Evolutionary conservation across 2,797 vertebrate genomes (phyloP).

Genomic region (Clarias fuscus): DNA sequence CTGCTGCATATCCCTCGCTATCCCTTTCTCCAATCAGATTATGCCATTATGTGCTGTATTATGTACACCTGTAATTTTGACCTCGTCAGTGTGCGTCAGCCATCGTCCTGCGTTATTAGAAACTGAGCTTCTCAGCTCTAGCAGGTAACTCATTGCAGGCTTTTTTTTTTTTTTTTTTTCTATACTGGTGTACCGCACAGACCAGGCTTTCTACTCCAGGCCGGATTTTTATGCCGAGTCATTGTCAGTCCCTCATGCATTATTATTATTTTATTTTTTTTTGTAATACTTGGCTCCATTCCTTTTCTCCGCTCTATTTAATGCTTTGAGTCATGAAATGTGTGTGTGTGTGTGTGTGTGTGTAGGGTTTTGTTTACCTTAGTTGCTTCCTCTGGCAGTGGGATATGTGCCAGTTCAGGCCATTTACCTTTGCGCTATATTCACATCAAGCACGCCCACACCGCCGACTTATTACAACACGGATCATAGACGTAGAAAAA

Average conservation of each 20-base stretch:
- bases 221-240: slow-evolving; percentile 52
- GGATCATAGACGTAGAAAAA: slow-evolving; percentile 1
- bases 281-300: slow-evolving; percentile 37
- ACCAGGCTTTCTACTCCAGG: slow-evolving; percentile 13
- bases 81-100: not conserved
- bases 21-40: slow-evolving; percentile 25
- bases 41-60: slow-evolving; percentile 11
- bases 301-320: slow-evolving; percentile 20
- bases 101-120: not conserved
- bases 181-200: not conserved
- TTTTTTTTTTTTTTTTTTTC: not conserved
- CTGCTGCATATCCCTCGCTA: slow-evolving; percentile 22
- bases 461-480: not conserved
- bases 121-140: not conserved
- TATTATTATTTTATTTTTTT: not conserved
- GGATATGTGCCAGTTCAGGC: slow-evolving; percentile 39
- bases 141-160: not conserved
- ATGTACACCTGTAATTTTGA: slow-evolving; percentile 3
- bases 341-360: slow-evolving; percentile 25
- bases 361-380: slow-evolving; percentile 21
- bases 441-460: not conserved
- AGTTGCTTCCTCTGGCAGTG: slow-evolving; percentile 31
- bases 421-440: slow-evolving; percentile 40
- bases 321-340: slow-evolving; percentile 30
- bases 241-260: slow-evolving; percentile 52